Evolutionary conservation across 2,797 vertebrate genomes (phyloP).

Genomic region (Sarcoramphus papa): DNA sequence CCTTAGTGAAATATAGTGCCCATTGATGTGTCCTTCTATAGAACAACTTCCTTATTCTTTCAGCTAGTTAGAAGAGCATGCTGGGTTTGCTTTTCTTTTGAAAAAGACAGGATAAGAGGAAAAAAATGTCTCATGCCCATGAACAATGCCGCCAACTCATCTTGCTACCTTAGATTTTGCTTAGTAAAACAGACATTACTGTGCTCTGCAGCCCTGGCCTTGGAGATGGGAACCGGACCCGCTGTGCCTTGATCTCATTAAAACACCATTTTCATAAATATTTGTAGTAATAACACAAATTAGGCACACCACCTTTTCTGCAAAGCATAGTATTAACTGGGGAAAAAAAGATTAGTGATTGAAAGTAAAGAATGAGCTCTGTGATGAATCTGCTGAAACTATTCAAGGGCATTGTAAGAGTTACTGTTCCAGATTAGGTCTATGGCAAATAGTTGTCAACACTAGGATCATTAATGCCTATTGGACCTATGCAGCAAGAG

Average conservation of each 20-base stretch:
- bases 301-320: background rate
- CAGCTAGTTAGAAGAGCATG: background rate
- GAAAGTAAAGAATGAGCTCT: background rate
- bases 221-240: background rate
- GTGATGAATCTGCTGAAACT: background rate
- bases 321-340: background rate
- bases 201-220: background rate
- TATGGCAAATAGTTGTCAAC: background rate
- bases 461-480: background rate
- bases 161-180: background rate
- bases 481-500: background rate
- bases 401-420: background rate
- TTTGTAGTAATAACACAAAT: constrained; percentile 19
- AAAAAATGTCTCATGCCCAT: background rate
- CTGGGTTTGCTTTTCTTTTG: constrained; percentile 22
- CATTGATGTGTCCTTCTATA: background rate
- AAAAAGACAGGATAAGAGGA: constrained; percentile 21
- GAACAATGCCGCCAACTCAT: background rate
- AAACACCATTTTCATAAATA: constrained; percentile 30
- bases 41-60: background rate
- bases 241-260: constrained; percentile 9
- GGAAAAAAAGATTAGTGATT: background rate
- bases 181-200: background rate
- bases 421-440: background rate
- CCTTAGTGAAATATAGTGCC: background rate